Evolutionary conservation across 2,797 vertebrate species (phyloP).

Genomic region (Tapirus indicus): DNA sequence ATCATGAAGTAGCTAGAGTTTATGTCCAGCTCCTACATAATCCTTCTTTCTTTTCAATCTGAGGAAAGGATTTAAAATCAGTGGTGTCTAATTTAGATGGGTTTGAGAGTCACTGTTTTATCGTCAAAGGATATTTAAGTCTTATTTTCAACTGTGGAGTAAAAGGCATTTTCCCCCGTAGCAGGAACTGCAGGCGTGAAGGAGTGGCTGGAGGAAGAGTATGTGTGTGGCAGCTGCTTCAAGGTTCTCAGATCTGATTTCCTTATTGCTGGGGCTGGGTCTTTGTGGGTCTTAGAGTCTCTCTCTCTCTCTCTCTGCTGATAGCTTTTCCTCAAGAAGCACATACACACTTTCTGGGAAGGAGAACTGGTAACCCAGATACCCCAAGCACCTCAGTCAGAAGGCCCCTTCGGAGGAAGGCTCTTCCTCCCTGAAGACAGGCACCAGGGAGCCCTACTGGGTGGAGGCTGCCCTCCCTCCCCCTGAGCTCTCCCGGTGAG

Average conservation of each 20-base stretch:
- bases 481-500: not conserved
- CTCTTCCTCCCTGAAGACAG: not conserved
- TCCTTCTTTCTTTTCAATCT: not conserved
- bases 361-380: not conserved
- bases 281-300: not conserved
- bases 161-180: not conserved
- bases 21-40: not conserved
- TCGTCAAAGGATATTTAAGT: not conserved
- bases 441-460: not conserved
- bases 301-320: not conserved
- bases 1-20: not conserved
- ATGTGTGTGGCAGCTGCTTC: not conserved
- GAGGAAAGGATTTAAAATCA: conserved; percentile 5
- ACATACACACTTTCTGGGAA: not conserved
- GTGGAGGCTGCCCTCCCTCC: not conserved
- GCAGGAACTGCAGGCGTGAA: not conserved
- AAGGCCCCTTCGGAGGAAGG: not conserved
- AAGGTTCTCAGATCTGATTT: not conserved
- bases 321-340: not conserved
- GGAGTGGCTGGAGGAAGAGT: not conserved
- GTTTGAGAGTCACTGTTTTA: not conserved
- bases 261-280: not conserved
- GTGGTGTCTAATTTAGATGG: not conserved
- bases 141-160: not conserved
- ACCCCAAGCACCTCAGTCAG: too few species aligned